Base-by-base conservation (phyloP, 2,888 invertebrate species). In the Marronus borbonicus region DNA sequence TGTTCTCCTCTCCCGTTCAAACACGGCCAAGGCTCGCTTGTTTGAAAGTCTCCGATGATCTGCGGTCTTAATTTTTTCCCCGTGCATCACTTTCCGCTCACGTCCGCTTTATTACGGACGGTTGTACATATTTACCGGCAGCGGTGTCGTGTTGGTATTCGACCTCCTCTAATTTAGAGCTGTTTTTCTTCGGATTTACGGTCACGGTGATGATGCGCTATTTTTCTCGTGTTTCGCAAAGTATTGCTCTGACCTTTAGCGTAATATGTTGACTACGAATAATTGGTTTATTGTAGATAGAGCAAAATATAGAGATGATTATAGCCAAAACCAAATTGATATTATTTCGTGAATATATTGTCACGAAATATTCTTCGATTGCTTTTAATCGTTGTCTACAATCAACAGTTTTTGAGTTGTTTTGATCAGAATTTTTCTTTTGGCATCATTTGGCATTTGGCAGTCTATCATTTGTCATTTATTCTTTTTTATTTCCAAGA, bases 21-120 rank as follows among this genome's bases (percentile, higher is more conserved):
- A 83, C 81, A 83, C 83, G 83, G 82, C 83, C 83, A 83, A 83
- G 83, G 83, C 82, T 82, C 83, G 80, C 82, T 83, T 83, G 80
- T 83, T 83, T 82, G 81, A 78, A 66, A 76, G 81, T 75, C 75
- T 77, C 44, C 72, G 58, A 55, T 64, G 70, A 70, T 69, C 66
- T 44, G 76, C 66, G 76, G 76, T 76, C 76, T 65, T 76, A 66
- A 76, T 76, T 76, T 76, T 76, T 44, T 58, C 72, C 55, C 4
- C n/a, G 55, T 58, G 55, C 55, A 36, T 36, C 31, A 58, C 55
- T 24, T 58, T 58, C 20, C 31, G 28, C 24, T 62, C 62, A 36
- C 31, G 62, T 62, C 24, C 24, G 24, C 17, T 17, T 20, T 58
- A 58, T 58, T 58, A 58, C 20, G 55, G 44, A 17, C 44, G 66